Conservation (phyloP, 2,888 invertebrate genomes). For the Orgyia antiqua region DNA sequence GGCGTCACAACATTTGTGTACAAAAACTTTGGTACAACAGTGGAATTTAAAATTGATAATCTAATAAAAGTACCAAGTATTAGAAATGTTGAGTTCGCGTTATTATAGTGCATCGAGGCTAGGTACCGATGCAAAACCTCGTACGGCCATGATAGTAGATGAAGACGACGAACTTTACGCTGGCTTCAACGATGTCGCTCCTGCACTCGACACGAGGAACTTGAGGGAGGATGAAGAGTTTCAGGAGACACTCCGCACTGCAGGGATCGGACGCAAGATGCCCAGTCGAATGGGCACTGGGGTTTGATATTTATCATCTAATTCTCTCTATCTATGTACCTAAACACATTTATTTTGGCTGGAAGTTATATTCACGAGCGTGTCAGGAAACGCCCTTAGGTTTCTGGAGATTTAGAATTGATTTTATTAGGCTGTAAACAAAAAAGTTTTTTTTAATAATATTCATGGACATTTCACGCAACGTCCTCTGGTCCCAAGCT, state of each 20-base stretch:
- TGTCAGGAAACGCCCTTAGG: background rate
- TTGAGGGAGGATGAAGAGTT: conserved; percentile 85
- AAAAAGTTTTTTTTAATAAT: too few relatives aligned
- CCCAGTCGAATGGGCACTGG: conserved; percentile 75
- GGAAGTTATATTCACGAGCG: background rate
- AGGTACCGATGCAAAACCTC: conserved; percentile 56
- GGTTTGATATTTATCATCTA: conserved; percentile 47
- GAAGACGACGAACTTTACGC: conserved; percentile 82
- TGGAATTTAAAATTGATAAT: too few relatives aligned
- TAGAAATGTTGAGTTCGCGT: conserved; percentile 62
- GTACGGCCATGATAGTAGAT: conserved; percentile 58
- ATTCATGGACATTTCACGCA: too few relatives aligned
- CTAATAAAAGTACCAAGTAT: too few relatives aligned
- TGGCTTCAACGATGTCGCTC: conserved; percentile 83
- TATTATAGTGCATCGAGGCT: conserved; percentile 60
- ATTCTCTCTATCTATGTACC: too few relatives aligned
- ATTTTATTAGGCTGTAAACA: too few relatives aligned
- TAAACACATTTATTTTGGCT: conserved; percentile 1
- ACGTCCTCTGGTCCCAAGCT: too few relatives aligned
- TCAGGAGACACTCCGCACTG: conserved; percentile 86
- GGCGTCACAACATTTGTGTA: conserved; percentile 64
- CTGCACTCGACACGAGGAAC: conserved; percentile 81
- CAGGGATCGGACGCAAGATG: conserved; percentile 83
- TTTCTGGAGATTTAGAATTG: background rate
- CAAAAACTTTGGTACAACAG: background rate